Evolutionary conservation across 2,888 invertebrate genomes (phyloP), one percentile per base, ranked within the genome.

Genomic region (Nemotelus nigrinus): DNA sequence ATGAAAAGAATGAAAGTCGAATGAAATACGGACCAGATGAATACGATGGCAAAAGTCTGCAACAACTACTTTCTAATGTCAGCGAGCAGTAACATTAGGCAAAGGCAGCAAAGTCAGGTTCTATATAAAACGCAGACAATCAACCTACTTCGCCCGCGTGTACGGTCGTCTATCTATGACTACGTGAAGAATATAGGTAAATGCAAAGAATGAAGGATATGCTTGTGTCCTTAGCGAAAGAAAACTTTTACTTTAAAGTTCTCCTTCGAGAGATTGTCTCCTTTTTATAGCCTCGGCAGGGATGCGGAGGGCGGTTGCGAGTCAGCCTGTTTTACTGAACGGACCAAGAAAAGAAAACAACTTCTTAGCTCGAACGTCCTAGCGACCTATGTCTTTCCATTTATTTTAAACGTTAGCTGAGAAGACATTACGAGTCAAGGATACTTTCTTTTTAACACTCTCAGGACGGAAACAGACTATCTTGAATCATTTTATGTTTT

Each of bases 161-260:
- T 25, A 25, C 25, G 25, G 25, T 25, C 25, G 25, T 25, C 25
- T 25, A 25, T 25, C 25, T 25, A 25, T 25, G 25, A 25, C 25
- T 25, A 25, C 25, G 25, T 25, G 25, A 25, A 25, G 1, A 25
- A 25, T 25, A 25, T 25, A 25, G 25, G 25, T 25, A 25, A 25
- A 25, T 25, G 25, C 25, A 25, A 25, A 25, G 25, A 63, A 41
- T 43, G 63, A 74, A 63, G 50, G 39, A 25, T 55, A 41, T 63
- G 48, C 50, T 8, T 10, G n/a, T 63, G 25, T 72, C 72, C 45
- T 74, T 60, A 10, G 48, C 48, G 48, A 60, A 43, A 48, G 50
- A 47, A 74, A 74, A 47, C 63, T 74, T 41, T 47, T 48, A 7
- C 63, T 74, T 63, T 63, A 74, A 63, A 8, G 60, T 74, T 63